phyloP scores from a whole-genome alignment of 2,797 vertebrate species.

The Lycodopsis pacificus region DNA sequence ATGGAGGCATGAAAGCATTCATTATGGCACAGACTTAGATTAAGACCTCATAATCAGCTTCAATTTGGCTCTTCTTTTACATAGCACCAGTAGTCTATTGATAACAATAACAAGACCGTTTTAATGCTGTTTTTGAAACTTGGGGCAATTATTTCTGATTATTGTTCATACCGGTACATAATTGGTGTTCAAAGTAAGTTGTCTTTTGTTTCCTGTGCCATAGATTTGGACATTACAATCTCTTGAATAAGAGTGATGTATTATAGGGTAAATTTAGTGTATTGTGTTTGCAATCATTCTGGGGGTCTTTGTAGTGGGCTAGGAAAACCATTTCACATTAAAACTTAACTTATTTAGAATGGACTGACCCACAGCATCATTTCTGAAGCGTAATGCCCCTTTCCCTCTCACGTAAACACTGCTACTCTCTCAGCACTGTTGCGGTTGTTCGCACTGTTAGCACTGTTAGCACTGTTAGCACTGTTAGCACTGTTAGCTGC shows the following conservation, averaged over 20 bases:
- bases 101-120: background rate
- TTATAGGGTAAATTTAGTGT: background rate
- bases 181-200: background rate
- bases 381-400: no score
- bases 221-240: background rate
- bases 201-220: background rate
- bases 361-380: no score
- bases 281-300: background rate
- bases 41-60: background rate
- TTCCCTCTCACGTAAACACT: no score
- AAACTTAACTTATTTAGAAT: background rate
- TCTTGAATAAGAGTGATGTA: background rate
- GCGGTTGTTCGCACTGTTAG: no score
- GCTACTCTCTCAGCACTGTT: no score
- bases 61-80: background rate
- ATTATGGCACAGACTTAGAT: background rate
- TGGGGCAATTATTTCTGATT: background rate
- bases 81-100: background rate
- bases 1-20: background rate
- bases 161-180: background rate
- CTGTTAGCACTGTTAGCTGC: no score
- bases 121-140: background rate
- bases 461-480: no score
- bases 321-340: no score
- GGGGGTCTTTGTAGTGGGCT: background rate